Evolutionary conservation across 2,113 vertebrate species (phyloP), one percentile per base, ranked within the genome.

Genomic region (Cariama cristata): DNA sequence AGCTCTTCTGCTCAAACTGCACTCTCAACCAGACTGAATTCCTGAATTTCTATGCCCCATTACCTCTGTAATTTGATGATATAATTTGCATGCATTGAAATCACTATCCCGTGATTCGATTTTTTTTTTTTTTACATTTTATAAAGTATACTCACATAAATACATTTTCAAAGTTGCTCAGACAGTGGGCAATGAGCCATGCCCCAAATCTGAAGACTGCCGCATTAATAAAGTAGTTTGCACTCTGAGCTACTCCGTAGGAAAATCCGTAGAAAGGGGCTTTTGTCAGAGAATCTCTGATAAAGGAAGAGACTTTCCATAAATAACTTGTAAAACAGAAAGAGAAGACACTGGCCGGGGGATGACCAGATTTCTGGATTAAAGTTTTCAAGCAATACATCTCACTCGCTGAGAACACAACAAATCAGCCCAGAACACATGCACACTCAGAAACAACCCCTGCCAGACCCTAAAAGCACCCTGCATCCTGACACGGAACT

Each of bases 181-280:
- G 71, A 67, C 97, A 93, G 59, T 93, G 80, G 63, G 91, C 97
- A 73, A 98, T 97, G 40, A 98, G 97, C 98, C 98, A 98, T 17
- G 98, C 97, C 28, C 98, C 98, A 85, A 98, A 98, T 86, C 97
- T 97, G 96, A 98, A 98, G 79, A 97, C 69, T 64, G 97, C 93
- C 3, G 95, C 91, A 6, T 98, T 59, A 79, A 98, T 90, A 22
- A 98, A 97, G 68, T 88, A 92, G 45, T 96, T 63, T 50, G 84
- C 85, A 67, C 28, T 55, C 28, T 98, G 95, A 23, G 82, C 86
- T 94, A 97, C 26, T 93, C 93, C 94, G 9, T 94, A 98, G 67
- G 92, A 96, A 81, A 98, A 73, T 68, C 96, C 87, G 59, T 87
- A 79, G 9, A 96, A 30, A 40, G 90, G 88, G 58, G 92, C 90